phyloP scores from a whole-genome alignment of 1,140 invertebrate genomes.

The Trachymyrmex septentrionalis region DNA sequence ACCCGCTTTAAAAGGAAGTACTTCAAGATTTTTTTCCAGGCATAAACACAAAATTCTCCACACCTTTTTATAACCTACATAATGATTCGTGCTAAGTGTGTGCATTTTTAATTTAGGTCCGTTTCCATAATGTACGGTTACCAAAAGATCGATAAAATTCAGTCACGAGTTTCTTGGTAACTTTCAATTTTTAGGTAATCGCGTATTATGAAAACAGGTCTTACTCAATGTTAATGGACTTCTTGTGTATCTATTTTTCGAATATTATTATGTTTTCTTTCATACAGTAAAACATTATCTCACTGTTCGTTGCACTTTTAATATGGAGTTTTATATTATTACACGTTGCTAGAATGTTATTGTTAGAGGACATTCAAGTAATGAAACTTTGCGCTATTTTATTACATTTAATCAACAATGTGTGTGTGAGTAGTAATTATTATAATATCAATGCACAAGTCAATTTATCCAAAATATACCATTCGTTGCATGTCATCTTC shows the following conservation, averaged over 20 bases:
- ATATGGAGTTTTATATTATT: background rate
- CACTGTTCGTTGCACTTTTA: background rate
- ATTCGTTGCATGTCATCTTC: background rate
- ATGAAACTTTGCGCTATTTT: slow-evolving; percentile 16
- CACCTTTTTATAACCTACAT: background rate
- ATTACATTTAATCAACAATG: slow-evolving; percentile 17
- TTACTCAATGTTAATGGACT: background rate
- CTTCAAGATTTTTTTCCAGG: background rate
- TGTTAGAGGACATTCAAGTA: background rate
- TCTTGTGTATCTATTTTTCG: background rate
- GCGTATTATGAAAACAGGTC: no score
- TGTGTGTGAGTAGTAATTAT: background rate
- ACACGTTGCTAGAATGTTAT: background rate
- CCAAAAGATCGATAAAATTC: no score
- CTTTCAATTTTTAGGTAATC: no score
- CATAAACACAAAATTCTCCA: background rate
- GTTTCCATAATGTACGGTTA: no score
- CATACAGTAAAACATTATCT: background rate
- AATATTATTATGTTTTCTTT: background rate
- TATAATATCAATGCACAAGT: background rate
- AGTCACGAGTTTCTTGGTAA: no score
- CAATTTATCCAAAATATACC: background rate
- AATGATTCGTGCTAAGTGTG: background rate
- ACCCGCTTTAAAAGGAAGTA: background rate
- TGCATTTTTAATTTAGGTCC: no score